These are phyloP conservation scores for Yponomeuta sedellus DNA, from an alignment of 2,888 invertebrate genomes.

Conservation along the genomic window DNA sequence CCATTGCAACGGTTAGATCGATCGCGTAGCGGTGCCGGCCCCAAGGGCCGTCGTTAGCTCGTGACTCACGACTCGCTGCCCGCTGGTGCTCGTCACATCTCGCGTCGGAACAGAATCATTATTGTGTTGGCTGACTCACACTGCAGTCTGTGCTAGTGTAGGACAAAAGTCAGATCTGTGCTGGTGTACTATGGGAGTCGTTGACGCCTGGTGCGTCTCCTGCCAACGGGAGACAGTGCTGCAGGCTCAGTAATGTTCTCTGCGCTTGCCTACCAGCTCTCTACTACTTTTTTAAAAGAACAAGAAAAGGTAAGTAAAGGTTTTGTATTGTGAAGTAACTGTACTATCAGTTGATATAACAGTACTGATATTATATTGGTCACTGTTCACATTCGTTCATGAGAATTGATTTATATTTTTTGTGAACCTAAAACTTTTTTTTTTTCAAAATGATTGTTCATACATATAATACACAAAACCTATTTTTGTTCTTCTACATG, in stretches of 20 bases:
- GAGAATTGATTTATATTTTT: no score
- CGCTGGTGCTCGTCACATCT: conserved; percentile 1
- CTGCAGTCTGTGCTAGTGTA: background rate
- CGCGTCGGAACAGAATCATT: background rate
- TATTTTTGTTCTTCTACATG: no score
- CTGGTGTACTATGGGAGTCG: background rate
- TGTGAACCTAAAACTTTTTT: no score
- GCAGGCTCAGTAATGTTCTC: conserved; percentile 58
- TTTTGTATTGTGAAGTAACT: no score
- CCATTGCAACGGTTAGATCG: conserved; percentile 35
- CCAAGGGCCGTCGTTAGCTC: background rate
- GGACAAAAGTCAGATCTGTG: background rate
- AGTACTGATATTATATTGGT: no score
- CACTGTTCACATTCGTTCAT: no score
- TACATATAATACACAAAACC: no score
- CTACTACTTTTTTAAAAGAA: conserved; percentile 61
- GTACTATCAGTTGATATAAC: no score
- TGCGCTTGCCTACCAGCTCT: conserved; percentile 60
- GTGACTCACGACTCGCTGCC: conserved; percentile 6
- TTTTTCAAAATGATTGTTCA: no score
- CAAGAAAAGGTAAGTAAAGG: conserved; percentile 43
- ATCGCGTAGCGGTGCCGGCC: conserved; percentile 27
- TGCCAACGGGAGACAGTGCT: conserved; percentile 37
- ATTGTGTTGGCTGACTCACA: background rate
- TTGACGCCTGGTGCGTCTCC: conserved; percentile 25